A percentile compares a stretch with the other conserved stretches of the same genome.
These are phyloP conservation scores for Hyperoplus immaculatus DNA, from an alignment of 2,797 vertebrate species.

Conservation along the genomic window DNA sequence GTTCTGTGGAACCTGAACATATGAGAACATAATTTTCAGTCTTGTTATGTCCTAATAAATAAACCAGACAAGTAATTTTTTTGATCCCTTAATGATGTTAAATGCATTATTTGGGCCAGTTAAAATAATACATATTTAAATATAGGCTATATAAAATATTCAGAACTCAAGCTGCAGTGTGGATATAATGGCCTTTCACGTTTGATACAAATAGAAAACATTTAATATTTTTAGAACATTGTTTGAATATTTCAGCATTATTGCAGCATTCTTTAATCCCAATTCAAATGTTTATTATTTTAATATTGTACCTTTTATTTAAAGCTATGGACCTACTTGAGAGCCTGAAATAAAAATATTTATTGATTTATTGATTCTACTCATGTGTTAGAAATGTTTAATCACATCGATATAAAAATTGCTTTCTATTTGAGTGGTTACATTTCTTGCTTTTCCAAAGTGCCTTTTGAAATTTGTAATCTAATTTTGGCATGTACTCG, in stretches of 20 bases:
- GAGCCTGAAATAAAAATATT: too few relatives aligned
- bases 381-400: neutral
- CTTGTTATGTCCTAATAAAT: neutral
- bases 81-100: neutral
- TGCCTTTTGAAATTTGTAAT: neutral
- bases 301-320: too few relatives aligned
- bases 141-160: too few relatives aligned
- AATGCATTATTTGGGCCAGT: neutral
- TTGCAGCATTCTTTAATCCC: neutral
- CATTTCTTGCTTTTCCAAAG: neutral
- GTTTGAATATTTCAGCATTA: neutral
- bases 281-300: too few relatives aligned
- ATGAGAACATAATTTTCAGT: constrained; percentile 12
- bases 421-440: neutral
- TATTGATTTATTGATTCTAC: too few relatives aligned
- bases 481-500: neutral
- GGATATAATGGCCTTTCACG: neutral
- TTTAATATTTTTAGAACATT: neutral
- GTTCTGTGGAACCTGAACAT: constrained; percentile 55
- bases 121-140: neutral
- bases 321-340: too few relatives aligned
- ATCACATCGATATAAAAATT: neutral
- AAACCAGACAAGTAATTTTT: neutral
- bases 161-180: neutral
- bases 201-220: neutral